phyloP scores from a whole-genome alignment of 2,797 vertebrate genomes.

The Trachops cirrhosus region DNA sequence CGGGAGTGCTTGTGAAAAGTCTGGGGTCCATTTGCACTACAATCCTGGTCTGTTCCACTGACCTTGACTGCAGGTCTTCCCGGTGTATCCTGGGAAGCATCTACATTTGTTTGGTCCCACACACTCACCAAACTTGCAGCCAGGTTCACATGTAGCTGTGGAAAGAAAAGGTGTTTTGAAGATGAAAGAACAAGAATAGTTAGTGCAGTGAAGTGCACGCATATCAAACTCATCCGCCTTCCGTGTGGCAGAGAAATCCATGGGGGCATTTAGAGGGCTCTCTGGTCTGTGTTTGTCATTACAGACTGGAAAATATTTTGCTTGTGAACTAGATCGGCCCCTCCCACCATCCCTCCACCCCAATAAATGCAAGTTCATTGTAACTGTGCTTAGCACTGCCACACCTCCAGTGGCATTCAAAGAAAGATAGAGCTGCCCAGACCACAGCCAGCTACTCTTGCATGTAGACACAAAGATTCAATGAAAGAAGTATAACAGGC shows the following conservation, averaged over 20 bases:
- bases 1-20: background rate
- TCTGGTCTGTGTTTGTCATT: background rate
- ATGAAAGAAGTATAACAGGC: background rate
- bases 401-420: background rate
- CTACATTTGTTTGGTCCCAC: slow-evolving; percentile 94
- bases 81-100: slow-evolving; percentile 94
- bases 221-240: background rate
- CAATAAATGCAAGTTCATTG: background rate
- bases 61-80: slow-evolving; percentile 97
- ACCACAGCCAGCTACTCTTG: background rate
- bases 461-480: background rate
- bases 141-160: slow-evolving; percentile 92
- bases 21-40: background rate
- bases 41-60: slow-evolving; percentile 58
- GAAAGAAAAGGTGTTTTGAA: slow-evolving; percentile 67
- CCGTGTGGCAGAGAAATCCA: background rate
- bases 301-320: background rate
- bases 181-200: background rate
- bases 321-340: background rate
- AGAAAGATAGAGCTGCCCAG: background rate
- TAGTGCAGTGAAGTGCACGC: background rate
- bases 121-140: slow-evolving; percentile 96
- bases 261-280: background rate
- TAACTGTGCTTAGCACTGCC: background rate
- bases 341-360: accelerated